Base-by-base conservation (phyloP, 2,888 invertebrate species). In the Seladonia tumulorum region DNA sequence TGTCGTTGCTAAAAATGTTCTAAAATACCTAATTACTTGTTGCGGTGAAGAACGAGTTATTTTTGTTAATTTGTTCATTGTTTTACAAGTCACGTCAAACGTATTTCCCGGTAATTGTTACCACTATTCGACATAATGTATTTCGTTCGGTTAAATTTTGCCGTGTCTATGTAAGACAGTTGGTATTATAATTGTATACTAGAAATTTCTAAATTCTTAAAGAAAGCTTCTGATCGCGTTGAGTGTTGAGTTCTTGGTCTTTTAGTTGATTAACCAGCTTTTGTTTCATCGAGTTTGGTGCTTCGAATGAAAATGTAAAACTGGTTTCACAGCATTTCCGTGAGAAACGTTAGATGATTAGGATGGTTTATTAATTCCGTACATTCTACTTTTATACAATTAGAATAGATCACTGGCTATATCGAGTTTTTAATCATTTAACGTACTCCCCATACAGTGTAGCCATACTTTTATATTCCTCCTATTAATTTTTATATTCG, bases 1-100 rank as follows among this genome's bases (percentile, higher is more conserved):
- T 63, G 14, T 49, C n/a, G 29, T n/a, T 16, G 47, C 73, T 85
- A 47, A 39, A n/a, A 39, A 79, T n/a, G 22, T 75, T 18, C 22
- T 0, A 53, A 76, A 53, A 1, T 18, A 45, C 42, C 72, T 45
- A 8, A 42, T 63, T n/a, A 71, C 29, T 35, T 42, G 60, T 42
- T 39, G 5, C 14, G 10, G 39, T 14, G 22, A 35, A 25, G 39
- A 63, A 42, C 60, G 25, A 47, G 72, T 29, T 16, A 72, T 49
- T 7, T 60, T 60, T 60, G n/a, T 53, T 60, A 25, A 25, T 60
- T 60, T 25, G 22, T 53, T 53, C 53, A 22, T 22, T 53, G 8
- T 22, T 45, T 45, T 53, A 22, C 53, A 53, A 3, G 22, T 5
- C 7, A 22, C 5, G 49, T 53, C 18, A 7, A 3, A 53, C 22